These are phyloP conservation scores for Synergus laeviventris DNA, from an alignment of 2,888 invertebrate species.

Conservation along the genomic window DNA sequence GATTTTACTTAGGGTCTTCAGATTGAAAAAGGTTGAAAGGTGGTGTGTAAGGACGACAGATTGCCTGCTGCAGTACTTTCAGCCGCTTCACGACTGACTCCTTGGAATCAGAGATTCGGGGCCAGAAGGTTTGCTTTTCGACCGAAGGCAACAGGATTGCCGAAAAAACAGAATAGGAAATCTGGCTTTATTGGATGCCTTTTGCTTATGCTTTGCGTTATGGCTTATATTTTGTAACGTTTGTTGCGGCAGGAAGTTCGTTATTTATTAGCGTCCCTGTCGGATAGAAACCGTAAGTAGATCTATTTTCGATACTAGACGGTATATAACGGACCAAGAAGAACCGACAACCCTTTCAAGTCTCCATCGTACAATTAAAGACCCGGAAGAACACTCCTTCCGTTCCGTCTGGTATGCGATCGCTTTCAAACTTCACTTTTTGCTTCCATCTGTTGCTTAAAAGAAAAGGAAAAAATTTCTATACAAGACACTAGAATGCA, in stretches of 20 bases:
- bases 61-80: constrained; percentile 36
- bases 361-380: constrained; percentile 23
- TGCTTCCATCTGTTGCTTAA: constrained; percentile 12
- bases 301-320: constrained; percentile 32
- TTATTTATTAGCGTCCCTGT: constrained; percentile 25
- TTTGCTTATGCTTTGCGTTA: not conserved
- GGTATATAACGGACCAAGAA: not conserved
- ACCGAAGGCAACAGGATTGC: constrained; percentile 15
- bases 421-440: constrained; percentile 9
- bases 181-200: constrained; percentile 20
- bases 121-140: constrained; percentile 33
- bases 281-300: constrained; percentile 11
- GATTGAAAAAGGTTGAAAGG: constrained; percentile 35
- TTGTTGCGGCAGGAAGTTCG: constrained; percentile 19
- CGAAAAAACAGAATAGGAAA: constrained; percentile 32
- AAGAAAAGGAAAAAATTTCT: not conserved
- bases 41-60: constrained; percentile 24
- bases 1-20: constrained; percentile 14
- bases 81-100: constrained; percentile 38
- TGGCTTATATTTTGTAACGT: not conserved
- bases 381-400: constrained; percentile 27
- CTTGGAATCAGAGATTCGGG: constrained; percentile 35
- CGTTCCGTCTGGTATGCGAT: constrained; percentile 35
- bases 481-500: too few relatives aligned
- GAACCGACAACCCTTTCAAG: constrained; percentile 15